These are phyloP conservation scores for Setophaga kirtlandii DNA, from an alignment of 2,113 vertebrate genomes.

Conservation along the genomic window DNA sequence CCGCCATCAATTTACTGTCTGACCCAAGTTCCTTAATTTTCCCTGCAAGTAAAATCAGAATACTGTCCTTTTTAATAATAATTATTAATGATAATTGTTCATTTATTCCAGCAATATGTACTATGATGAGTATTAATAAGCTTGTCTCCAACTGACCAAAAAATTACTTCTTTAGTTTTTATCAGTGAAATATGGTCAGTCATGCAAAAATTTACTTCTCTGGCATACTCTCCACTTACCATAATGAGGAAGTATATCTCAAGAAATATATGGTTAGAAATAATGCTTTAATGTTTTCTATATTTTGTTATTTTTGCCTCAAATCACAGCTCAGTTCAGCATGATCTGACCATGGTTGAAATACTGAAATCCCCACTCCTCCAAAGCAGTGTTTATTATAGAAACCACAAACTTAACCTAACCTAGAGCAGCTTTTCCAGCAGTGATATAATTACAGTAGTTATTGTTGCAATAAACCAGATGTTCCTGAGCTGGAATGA, in stretches of 20 bases:
- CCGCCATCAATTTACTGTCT: not conserved
- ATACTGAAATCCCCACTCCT: slow-evolving; percentile 49
- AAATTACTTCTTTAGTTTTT: slow-evolving; percentile 17
- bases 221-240: slow-evolving; percentile 4
- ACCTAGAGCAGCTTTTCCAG: slow-evolving; percentile 67
- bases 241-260: slow-evolving; percentile 35
- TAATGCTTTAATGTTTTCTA: slow-evolving; percentile 49
- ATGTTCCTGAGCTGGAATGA: slow-evolving; percentile 66
- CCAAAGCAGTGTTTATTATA: slow-evolving; percentile 65
- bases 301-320: slow-evolving; percentile 63
- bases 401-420: slow-evolving; percentile 70
- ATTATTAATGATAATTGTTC: not conserved
- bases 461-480: slow-evolving; percentile 74
- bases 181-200: slow-evolving; percentile 25
- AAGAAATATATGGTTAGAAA: slow-evolving; percentile 46
- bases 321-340: slow-evolving; percentile 56
- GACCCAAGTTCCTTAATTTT: not conserved
- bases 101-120: not conserved
- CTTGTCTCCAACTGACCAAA: not conserved
- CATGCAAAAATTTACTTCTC: slow-evolving; percentile 19
- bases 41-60: not conserved
- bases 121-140: not conserved
- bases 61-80: not conserved
- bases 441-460: slow-evolving; percentile 73
- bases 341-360: slow-evolving; percentile 49